Conservation (phyloP, 2,888 invertebrate genomes). For the Nineta flava region DNA sequence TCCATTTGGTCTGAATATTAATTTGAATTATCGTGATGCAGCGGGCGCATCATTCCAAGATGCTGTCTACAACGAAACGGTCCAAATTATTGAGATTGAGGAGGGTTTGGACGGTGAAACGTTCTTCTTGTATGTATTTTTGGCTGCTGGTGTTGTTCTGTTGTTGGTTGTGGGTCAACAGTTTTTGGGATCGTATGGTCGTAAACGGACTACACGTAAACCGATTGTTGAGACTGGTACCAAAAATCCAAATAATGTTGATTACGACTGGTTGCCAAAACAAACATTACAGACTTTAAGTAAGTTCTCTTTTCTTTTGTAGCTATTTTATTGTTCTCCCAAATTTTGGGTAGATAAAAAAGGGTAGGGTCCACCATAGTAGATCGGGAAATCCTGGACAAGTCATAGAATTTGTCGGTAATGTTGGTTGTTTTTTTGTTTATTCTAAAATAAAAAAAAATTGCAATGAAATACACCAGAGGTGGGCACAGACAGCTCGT, state of each 20-base stretch:
- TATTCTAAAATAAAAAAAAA: no score
- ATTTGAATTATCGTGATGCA: slow-evolving; percentile 75
- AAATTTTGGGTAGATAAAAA: no score
- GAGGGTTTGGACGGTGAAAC: slow-evolving; percentile 97
- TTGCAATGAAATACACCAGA: no score
- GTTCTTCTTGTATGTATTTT: slow-evolving; percentile 92
- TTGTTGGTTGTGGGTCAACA: slow-evolving; percentile 80
- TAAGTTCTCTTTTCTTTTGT: slow-evolving; percentile 46
- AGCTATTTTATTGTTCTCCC: no score
- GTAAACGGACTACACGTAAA: slow-evolving; percentile 44
- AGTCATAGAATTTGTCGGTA: no score
- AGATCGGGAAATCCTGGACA: no score
- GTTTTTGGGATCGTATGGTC: slow-evolving; percentile 68
- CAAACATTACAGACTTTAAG: slow-evolving; percentile 72
- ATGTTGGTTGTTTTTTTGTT: no score
- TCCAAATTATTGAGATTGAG: slow-evolving; percentile 89
- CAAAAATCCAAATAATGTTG: slow-evolving; percentile 74
- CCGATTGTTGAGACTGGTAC: slow-evolving; percentile 78
- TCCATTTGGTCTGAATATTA: slow-evolving; percentile 89
- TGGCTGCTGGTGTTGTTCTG: slow-evolving; percentile 78
- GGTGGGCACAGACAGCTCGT: no score
- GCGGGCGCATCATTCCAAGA: slow-evolving; percentile 56
- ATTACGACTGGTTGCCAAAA: slow-evolving; percentile 96
- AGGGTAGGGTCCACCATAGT: no score
- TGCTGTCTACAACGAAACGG: slow-evolving; percentile 95